Evolutionary conservation across 2,113 vertebrate genomes (phyloP).

Genomic region (Pterocles orientalis): DNA sequence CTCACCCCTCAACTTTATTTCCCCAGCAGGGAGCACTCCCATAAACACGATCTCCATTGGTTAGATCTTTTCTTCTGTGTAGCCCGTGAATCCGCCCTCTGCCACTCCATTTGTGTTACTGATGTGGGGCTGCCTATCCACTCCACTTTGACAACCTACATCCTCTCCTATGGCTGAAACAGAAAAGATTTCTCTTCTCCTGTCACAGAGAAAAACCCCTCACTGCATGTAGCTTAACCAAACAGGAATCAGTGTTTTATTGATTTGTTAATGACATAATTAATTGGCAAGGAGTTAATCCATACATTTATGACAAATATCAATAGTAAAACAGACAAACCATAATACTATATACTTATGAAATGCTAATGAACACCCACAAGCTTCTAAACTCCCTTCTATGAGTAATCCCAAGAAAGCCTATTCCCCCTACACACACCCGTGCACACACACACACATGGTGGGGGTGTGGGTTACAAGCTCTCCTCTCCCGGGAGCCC

Average conservation of each 20-base stretch:
- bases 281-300: background rate
- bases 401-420: background rate
- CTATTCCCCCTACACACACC: background rate
- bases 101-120: background rate
- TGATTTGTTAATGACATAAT: background rate
- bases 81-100: background rate
- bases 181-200: background rate
- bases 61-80: background rate
- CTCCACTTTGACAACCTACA: background rate
- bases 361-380: background rate
- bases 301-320: background rate
- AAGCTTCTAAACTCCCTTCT: background rate
- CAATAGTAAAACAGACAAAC: background rate
- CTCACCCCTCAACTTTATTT: background rate
- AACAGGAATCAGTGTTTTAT: background rate
- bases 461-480: background rate
- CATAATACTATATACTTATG: background rate
- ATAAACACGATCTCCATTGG: background rate
- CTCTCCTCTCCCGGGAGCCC: background rate
- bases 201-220: background rate
- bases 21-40: background rate
- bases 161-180: background rate
- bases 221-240: background rate
- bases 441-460: too few species aligned
- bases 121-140: background rate